These are phyloP conservation scores for Watsonalla cultraria DNA, from an alignment of 2,888 invertebrate genomes.

Conservation along the genomic window DNA sequence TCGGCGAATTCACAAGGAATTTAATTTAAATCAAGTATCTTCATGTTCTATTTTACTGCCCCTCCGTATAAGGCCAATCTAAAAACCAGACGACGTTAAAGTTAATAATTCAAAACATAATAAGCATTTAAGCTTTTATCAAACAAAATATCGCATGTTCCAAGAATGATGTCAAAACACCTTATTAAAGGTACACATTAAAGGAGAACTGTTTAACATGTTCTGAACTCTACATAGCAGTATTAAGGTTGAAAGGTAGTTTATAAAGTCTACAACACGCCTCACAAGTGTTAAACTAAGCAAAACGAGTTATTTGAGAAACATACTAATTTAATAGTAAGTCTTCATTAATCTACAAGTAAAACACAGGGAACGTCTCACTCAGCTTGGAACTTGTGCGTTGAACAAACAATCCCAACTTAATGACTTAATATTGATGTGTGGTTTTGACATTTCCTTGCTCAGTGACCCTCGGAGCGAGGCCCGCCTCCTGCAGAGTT, in stretches of 20 bases:
- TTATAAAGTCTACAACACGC: neutral
- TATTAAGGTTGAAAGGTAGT: neutral
- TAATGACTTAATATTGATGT: constrained; percentile 69
- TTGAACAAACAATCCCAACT: constrained; percentile 49
- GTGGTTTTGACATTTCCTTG: constrained; percentile 68
- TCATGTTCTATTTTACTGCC: too few species aligned
- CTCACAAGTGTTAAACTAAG: constrained; percentile 1
- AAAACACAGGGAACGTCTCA: constrained; percentile 43
- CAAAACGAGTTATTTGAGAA: neutral
- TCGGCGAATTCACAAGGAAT: too few species aligned
- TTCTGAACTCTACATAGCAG: neutral
- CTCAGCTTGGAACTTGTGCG: constrained; percentile 40
- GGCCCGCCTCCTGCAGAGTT: constrained; percentile 21
- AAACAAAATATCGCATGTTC: neutral
- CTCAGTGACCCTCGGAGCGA: constrained; percentile 50
- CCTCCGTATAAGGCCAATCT: too few species aligned
- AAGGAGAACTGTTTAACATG: too few species aligned
- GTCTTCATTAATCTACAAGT: constrained; percentile 43
- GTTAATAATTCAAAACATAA: too few species aligned
- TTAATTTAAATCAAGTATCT: too few species aligned
- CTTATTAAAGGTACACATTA: too few species aligned
- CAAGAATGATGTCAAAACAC: too few species aligned
- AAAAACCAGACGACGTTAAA: neutral
- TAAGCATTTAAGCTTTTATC: too few species aligned
- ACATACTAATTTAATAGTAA: constrained; percentile 22